Base-by-base conservation (phyloP, 1,140 invertebrate genomes). In the Diplogasteroides magnus region DNA sequence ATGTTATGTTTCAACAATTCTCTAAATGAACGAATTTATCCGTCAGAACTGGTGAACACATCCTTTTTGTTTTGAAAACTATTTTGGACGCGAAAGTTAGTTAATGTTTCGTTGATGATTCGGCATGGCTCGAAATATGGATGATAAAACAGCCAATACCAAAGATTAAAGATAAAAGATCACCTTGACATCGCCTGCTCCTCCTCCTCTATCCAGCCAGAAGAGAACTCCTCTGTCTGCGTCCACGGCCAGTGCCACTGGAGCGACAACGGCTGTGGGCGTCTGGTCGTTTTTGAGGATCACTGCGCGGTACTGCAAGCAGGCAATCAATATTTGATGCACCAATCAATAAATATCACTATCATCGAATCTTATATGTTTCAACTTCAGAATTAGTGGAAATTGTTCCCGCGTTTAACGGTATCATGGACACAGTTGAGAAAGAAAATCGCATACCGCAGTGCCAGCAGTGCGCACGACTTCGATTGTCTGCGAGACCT, bases 121-220 rank as follows among this genome's bases (percentile, higher is more conserved):
- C n/a, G n/a, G n/a, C n/a, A n/a, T n/a, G n/a, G n/a, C n/a, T n/a
- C n/a, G n/a, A n/a, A n/a, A n/a, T n/a, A n/a, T n/a, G n/a, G n/a
- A n/a, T n/a, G n/a, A n/a, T n/a, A n/a, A n/a, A n/a, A n/a, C n/a
- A n/a, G n/a, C n/a, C n/a, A n/a, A n/a, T 6, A 48, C 19, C 37
- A 48, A 48, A 48, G 37, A 48, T 48, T 19, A 48, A 48, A 48
- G 37, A 48, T 48, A 6, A 48, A 48, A 48, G 37, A 19, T 48
- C 6, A 99, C 90, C 84, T 98, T 98, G 0, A 89, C 87, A 31
- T 75, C 62, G 0, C 91, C 90, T 0, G 97, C 91, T 13, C 92
- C 92, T 71, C 87, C 90, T 19, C 95, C 96, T 74, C 92, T 91
- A 82, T 98, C 96, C 1, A 94, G 88, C 94, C 95, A 98, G 84